Conservation (phyloP, 2,113 vertebrate genomes). For the Bubo blakistoni region DNA sequence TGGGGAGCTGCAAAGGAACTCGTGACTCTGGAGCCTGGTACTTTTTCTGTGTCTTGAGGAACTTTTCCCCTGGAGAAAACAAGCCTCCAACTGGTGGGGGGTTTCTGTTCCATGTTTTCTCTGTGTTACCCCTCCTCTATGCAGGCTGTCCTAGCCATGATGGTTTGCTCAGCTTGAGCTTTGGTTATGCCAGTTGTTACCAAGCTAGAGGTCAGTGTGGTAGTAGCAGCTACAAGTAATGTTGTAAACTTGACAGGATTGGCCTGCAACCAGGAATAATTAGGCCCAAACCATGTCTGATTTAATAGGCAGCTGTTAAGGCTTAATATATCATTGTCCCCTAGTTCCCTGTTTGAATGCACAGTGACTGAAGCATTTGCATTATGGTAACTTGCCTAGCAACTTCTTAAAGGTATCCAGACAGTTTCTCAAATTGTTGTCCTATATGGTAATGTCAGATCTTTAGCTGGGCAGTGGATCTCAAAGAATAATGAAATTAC, state of each 20-base stretch:
- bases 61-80: background rate
- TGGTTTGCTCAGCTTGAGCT: background rate
- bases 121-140: background rate
- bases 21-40: background rate
- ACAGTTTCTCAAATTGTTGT: background rate
- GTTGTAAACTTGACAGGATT: background rate
- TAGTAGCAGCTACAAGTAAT: background rate
- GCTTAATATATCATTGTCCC: background rate
- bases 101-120: background rate
- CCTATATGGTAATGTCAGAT: background rate
- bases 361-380: background rate
- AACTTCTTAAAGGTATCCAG: background rate
- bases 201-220: background rate
- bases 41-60: background rate
- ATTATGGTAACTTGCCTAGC: background rate
- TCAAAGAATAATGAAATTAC: background rate
- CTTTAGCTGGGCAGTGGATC: background rate
- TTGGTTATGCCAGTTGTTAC: background rate
- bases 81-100: background rate
- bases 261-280: background rate
- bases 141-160: background rate
- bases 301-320: background rate
- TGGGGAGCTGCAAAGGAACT: background rate
- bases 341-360: background rate
- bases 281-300: background rate